Evolutionary conservation across 2,113 vertebrate species (phyloP).

Genomic region (Merops nubicus): DNA sequence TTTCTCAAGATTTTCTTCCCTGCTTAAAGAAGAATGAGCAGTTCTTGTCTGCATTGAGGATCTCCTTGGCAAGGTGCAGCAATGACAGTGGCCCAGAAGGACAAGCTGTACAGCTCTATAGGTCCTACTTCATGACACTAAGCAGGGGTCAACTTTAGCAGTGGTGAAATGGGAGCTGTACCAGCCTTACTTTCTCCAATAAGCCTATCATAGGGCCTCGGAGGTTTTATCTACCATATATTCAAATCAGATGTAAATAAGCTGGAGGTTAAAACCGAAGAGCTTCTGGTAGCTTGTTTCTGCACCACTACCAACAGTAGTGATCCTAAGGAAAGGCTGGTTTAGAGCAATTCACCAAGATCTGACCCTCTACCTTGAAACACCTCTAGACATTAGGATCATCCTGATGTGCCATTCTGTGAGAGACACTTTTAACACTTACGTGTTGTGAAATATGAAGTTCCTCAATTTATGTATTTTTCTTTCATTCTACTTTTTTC

Average conservation of each 20-base stretch:
- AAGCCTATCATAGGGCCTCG: neutral
- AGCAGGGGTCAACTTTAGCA: neutral
- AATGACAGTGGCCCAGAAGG: neutral
- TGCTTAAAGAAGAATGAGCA: neutral
- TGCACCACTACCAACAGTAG: neutral
- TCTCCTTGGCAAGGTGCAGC: neutral
- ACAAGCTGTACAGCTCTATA: neutral
- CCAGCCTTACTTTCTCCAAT: neutral
- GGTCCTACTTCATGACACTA: neutral
- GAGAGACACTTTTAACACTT: neutral
- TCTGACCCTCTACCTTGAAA: neutral
- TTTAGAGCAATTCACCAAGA: neutral
- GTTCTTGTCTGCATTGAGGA: neutral
- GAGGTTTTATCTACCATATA: neutral
- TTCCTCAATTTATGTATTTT: neutral
- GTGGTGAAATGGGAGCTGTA: neutral
- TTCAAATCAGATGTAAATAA: neutral
- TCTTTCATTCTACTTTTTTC: neutral
- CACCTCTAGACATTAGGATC: neutral
- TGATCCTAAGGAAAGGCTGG: neutral
- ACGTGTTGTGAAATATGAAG: neutral
- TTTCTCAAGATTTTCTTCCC: neutral
- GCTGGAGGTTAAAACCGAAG: neutral
- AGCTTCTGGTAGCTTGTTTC: neutral
- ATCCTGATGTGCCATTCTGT: fast-evolving